Conservation (phyloP, 2,113 vertebrate species). For the Paraplagusia blochii region DNA sequence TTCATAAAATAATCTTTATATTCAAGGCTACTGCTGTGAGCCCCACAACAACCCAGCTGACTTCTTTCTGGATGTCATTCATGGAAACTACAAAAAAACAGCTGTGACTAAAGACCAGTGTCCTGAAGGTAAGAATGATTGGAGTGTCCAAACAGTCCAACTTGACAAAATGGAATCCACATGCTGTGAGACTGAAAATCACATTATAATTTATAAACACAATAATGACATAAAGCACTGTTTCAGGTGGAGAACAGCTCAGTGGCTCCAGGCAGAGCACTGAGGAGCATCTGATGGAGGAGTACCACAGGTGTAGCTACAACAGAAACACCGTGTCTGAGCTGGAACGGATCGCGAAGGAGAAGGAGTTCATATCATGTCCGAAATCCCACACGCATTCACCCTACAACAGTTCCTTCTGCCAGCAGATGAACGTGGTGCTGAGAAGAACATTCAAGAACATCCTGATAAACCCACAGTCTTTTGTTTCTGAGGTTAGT, state of each 20-base stretch:
- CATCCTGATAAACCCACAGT: constrained; percentile 84
- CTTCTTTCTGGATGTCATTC: constrained; percentile 92
- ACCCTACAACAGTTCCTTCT: constrained; percentile 84
- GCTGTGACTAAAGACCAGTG: constrained; percentile 58
- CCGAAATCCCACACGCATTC: constrained; percentile 54
- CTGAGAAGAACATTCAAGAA: constrained; percentile 85
- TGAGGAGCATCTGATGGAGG: constrained; percentile 76
- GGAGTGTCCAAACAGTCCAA: not conserved
- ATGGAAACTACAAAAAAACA: constrained; percentile 81
- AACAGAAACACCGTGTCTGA: constrained; percentile 69
- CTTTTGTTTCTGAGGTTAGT: constrained; percentile 87
- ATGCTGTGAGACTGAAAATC: too few relatives aligned
- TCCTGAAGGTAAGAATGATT: constrained; percentile 66
- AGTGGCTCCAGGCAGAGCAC: constrained; percentile 55
- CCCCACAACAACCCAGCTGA: constrained; percentile 93
- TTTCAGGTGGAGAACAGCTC: constrained; percentile 53
- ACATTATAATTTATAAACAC: too few relatives aligned
- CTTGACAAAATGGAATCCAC: too few relatives aligned
- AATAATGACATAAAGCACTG: not conserved
- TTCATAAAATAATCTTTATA: not conserved
- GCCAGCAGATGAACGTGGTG: constrained; percentile 87
- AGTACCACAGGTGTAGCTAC: constrained; percentile 76
- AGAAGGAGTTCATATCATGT: constrained; percentile 53
- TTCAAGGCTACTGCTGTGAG: constrained; percentile 82
- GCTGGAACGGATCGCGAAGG: constrained; percentile 71